phyloP scores from a whole-genome alignment of 2,797 vertebrate species.

The Columba guinea region DNA sequence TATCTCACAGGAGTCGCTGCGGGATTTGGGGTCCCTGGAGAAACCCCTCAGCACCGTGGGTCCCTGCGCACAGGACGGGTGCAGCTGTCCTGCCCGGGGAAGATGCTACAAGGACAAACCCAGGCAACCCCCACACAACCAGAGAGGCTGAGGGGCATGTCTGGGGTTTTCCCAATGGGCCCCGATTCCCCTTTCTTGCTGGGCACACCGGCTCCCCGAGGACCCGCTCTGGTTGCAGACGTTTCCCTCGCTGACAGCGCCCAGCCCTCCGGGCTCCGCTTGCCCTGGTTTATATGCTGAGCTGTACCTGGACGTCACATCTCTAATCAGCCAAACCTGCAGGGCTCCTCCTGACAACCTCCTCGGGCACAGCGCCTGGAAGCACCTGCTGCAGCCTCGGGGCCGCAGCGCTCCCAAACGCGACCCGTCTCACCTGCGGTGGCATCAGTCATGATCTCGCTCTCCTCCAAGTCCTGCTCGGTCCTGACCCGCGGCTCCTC shows the following conservation, averaged over 20 bases:
- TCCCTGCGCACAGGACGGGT: neutral
- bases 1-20: fast-evolving
- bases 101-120: neutral
- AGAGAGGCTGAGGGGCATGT: neutral
- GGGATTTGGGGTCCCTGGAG: fast-evolving
- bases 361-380: neutral
- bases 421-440: conserved; percentile 67
- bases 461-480: conserved; percentile 77
- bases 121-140: neutral
- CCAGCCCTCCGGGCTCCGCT: neutral
- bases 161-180: neutral
- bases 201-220: fast-evolving
- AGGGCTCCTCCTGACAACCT: neutral
- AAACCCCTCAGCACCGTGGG: neutral
- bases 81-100: fast-evolving
- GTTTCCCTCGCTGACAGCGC: neutral
- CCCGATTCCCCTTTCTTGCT: fast-evolving
- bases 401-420: neutral
- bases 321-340: neutral
- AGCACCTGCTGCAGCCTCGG: neutral
- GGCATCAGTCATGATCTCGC: conserved; percentile 72
- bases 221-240: neutral
- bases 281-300: neutral
- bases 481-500: conserved; percentile 57
- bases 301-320: neutral